phyloP scores from a whole-genome alignment of 2,797 vertebrate genomes.

The Atherinosoma microstoma region DNA sequence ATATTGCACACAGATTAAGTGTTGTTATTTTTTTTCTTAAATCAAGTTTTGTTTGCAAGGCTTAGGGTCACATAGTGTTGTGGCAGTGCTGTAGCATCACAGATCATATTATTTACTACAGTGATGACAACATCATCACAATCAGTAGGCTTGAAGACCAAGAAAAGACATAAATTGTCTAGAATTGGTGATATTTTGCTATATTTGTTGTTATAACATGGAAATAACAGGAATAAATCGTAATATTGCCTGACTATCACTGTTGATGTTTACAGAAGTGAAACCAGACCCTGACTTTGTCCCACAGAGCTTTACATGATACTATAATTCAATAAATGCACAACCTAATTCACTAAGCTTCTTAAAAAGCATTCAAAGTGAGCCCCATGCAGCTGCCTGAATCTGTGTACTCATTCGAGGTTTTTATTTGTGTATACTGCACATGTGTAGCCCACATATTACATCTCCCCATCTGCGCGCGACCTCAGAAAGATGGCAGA shows the following conservation, averaged over 20 bases:
- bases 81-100: no score
- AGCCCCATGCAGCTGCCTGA: conserved; percentile 36
- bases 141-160: background rate
- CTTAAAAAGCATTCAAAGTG: conserved; percentile 53
- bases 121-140: background rate
- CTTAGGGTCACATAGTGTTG: background rate
- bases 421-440: conserved; percentile 69
- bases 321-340: conserved; percentile 58
- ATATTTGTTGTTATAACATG: background rate
- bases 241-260: conserved; percentile 5
- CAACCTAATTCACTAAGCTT: conserved; percentile 73
- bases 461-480: conserved; percentile 56
- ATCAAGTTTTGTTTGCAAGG: background rate
- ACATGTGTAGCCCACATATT: conserved; percentile 64
- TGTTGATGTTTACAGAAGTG: conserved; percentile 34
- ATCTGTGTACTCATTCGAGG: conserved; percentile 27
- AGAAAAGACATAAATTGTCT: background rate
- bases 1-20: no score
- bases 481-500: conserved; percentile 87
- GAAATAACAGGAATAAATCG: background rate
- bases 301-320: conserved; percentile 65
- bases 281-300: conserved; percentile 45
- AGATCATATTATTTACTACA: no score
- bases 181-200: background rate
- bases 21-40: no score